These are phyloP conservation scores for human DNA, from an alignment of 2,113 vertebrate genomes.

Conservation along the genomic window GRCh38 chr6:166860001-166860500, in stretches of 20 bases:
- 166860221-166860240: neutral
- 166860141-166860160: neutral
- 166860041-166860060: neutral
- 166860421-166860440: neutral
- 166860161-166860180: neutral
- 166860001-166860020: accelerated
- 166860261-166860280: neutral
- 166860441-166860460: neutral
- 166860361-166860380: neutral
- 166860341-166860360: accelerated
- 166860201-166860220: neutral
- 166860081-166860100: neutral
- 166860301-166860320: neutral
- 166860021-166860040: neutral
- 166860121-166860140: neutral
- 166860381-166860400: accelerated
- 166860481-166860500: neutral
- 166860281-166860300: neutral
- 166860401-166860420: neutral
- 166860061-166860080: neutral
- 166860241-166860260: accelerated
- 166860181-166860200: neutral
- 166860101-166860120: accelerated
- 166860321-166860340: neutral
- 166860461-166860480: neutral